These are phyloP conservation scores for Caenorhabditis becei DNA, from an alignment of 2,888 invertebrate genomes.

Conservation along the genomic window DNA sequence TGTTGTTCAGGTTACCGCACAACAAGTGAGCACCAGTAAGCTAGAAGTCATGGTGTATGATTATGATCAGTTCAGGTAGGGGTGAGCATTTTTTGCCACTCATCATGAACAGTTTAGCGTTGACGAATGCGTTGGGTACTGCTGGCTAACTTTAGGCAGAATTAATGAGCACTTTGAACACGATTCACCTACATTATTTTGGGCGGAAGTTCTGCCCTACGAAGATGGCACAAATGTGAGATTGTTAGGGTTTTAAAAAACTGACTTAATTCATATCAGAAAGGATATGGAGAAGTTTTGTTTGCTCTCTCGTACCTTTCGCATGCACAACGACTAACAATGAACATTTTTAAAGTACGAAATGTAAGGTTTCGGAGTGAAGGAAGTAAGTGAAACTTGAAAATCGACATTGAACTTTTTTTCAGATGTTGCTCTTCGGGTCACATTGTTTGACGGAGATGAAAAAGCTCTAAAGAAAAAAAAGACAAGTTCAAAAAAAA, in stretches of 20 bases:
- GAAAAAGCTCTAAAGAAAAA: constrained; percentile 79
- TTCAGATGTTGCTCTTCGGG: constrained; percentile 77
- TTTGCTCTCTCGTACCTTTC: constrained; percentile 85
- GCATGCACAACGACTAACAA: constrained; percentile 85
- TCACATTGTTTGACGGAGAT: constrained; percentile 72
- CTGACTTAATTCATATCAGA: constrained; percentile 73
- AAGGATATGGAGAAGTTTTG: constrained; percentile 85
- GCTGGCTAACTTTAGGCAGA: constrained; percentile 77
- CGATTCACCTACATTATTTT: constrained; percentile 78
- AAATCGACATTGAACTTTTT: constrained; percentile 4
- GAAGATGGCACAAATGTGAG: constrained; percentile 72
- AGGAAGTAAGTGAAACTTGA: constrained; percentile 60
- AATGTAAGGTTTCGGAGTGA: constrained; percentile 82
- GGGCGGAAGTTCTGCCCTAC: constrained; percentile 81
- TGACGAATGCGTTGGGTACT: constrained; percentile 81
- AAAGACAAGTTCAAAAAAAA: constrained; percentile 78
- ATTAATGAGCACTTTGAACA: constrained; percentile 73
- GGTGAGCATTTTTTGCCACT: background rate
- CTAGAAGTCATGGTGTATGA: constrained; percentile 80
- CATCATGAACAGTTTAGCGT: constrained; percentile 41
- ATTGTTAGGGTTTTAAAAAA: background rate
- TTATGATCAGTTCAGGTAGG: constrained; percentile 77
- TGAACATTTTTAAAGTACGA: constrained; percentile 85
- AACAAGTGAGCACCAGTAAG: constrained; percentile 72
- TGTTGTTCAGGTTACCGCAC: constrained; percentile 67